phyloP scores from a whole-genome alignment of 2,797 vertebrate species.

The Eutrigla gurnardus region DNA sequence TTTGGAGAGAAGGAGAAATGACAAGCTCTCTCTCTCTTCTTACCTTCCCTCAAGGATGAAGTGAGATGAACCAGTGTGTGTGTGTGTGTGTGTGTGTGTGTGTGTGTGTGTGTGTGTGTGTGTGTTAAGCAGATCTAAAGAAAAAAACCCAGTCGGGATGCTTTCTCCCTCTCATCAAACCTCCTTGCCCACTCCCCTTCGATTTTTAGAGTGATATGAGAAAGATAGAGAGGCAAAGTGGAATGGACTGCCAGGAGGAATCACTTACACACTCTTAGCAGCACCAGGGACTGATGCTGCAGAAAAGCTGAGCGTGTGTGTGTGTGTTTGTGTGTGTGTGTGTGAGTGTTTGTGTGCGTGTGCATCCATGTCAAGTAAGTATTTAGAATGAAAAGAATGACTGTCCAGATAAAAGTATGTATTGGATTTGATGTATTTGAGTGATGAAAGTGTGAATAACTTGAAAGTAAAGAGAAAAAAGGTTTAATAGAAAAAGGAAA shows the following conservation, averaged over 20 bases:
- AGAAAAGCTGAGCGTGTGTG: conserved; percentile 11
- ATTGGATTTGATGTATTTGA: conserved; percentile 31
- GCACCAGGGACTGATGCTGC: conserved; percentile 42
- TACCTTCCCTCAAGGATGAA: conserved; percentile 21
- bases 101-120: conserved; percentile 18
- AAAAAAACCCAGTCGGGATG: conserved; percentile 28
- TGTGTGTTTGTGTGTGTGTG: conserved; percentile 1
- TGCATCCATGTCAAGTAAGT: background rate
- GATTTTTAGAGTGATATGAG: conserved; percentile 70
- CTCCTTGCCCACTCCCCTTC: conserved; percentile 53
- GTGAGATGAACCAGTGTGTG: conserved; percentile 11
- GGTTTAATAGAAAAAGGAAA: conserved; percentile 16
- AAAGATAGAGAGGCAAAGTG: conserved; percentile 60
- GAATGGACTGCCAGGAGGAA: conserved; percentile 64
- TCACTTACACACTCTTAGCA: conserved; percentile 34
- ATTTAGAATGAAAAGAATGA: conserved; percentile 31
- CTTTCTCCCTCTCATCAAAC: conserved; percentile 56
- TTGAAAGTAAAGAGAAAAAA: background rate
- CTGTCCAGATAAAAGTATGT: conserved; percentile 16
- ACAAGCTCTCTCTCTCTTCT: conserved; percentile 8
- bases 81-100: conserved; percentile 13
- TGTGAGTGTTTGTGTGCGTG: conserved; percentile 2
- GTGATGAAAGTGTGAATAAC: conserved; percentile 28
- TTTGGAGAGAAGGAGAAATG: conserved; percentile 1
- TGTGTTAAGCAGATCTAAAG: conserved; percentile 25